phyloP scores from a whole-genome alignment of 2,113 vertebrate genomes.

The Gymnocephalus cernua region DNA sequence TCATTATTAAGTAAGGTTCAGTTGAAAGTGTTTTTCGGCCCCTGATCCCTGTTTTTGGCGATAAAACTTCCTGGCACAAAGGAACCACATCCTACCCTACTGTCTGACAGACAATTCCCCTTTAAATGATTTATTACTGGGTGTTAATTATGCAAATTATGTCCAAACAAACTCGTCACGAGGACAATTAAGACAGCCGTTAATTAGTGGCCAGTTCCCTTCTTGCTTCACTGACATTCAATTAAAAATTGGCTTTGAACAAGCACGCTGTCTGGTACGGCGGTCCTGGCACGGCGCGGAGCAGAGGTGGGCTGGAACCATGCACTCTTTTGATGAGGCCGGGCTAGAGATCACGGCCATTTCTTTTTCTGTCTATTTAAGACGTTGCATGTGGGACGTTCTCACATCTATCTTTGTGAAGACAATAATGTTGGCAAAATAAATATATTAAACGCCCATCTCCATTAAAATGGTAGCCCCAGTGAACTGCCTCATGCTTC shows the following conservation, averaged over 20 bases:
- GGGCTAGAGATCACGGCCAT: constrained; percentile 56
- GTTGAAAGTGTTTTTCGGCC: constrained; percentile 59
- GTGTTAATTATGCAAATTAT: constrained; percentile 99
- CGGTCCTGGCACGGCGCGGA: constrained; percentile 62
- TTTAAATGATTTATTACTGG: constrained; percentile 99
- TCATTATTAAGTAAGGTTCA: constrained; percentile 45
- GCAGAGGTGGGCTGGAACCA: constrained; percentile 70
- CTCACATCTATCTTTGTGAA: constrained; percentile 64
- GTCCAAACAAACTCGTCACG: constrained; percentile 99
- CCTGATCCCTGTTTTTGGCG: constrained; percentile 69
- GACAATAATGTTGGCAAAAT: constrained; percentile 70
- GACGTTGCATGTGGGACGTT: constrained; percentile 62
- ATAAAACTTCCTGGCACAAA: constrained; percentile 82
- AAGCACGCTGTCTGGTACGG: constrained; percentile 73
- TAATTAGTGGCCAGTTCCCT: constrained; percentile 95
- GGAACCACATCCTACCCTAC: constrained; percentile 86
- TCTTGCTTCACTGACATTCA: constrained; percentile 99
- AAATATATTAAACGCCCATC: constrained; percentile 75
- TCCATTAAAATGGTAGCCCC: constrained; percentile 67
- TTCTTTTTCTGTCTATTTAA: constrained; percentile 69
- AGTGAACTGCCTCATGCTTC: constrained; percentile 69
- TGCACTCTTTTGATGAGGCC: constrained; percentile 69
- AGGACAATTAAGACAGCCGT: constrained; percentile 99
- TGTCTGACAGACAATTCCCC: constrained; percentile 98
- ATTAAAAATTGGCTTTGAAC: constrained; percentile 90